Conservation (phyloP, 2,113 vertebrate genomes). For the Thunnus thynnus region DNA sequence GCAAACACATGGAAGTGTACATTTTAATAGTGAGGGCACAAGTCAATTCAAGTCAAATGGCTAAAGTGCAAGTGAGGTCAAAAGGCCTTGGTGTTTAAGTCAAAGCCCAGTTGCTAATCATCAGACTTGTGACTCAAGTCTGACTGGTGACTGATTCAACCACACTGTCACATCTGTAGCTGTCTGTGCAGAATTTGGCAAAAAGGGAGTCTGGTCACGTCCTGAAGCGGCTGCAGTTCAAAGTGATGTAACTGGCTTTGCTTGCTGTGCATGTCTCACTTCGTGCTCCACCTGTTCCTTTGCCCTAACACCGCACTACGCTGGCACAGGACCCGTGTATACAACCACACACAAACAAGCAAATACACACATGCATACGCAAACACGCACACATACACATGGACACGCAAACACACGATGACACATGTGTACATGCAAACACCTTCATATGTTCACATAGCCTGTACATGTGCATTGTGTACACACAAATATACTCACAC, state of each 20-base stretch:
- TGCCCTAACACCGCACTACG: constrained; percentile 37
- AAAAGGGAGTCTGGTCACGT: constrained; percentile 49
- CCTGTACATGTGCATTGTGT: background rate
- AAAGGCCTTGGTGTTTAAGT: background rate
- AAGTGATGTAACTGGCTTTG: constrained; percentile 45
- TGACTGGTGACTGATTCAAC: background rate
- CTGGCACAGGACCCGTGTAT: constrained; percentile 12
- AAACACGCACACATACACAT: background rate
- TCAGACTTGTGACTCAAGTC: background rate
- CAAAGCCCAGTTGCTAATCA: background rate
- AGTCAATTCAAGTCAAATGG: background rate
- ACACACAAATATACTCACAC: constrained; percentile 11
- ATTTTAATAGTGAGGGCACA: background rate
- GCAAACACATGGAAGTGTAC: background rate
- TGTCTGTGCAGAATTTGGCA: constrained; percentile 3
- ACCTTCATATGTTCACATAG: constrained; percentile 13
- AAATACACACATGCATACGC: background rate
- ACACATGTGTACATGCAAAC: background rate
- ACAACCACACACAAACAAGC: constrained; percentile 9
- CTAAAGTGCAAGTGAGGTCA: background rate
- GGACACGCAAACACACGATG: background rate
- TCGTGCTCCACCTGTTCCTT: constrained; percentile 61
- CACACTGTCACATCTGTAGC: background rate
- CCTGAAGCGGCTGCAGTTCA: constrained; percentile 47
- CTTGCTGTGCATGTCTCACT: constrained; percentile 58